Evolutionary conservation across 1,140 invertebrate genomes (phyloP).

Genomic region (Zaprionus africanus): DNA sequence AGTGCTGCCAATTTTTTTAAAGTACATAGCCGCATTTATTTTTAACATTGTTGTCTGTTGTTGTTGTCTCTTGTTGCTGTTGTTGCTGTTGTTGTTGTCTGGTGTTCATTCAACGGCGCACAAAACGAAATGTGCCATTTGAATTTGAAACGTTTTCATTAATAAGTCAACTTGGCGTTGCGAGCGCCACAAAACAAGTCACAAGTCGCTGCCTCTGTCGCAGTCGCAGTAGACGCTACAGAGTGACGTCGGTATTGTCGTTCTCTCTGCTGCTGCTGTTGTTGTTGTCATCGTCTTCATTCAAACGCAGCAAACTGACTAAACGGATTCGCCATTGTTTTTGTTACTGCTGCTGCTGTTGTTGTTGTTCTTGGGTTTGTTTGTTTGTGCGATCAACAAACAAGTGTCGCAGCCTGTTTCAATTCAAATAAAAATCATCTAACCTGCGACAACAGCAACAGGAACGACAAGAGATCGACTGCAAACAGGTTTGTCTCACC

Average conservation of each 20-base stretch:
- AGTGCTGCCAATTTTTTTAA: constrained; percentile 49
- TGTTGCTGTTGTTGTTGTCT: constrained; percentile 16
- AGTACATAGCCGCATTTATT: constrained; percentile 29
- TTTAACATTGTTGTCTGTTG: constrained; percentile 21
- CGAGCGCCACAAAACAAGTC: constrained; percentile 44
- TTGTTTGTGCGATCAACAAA: constrained; percentile 51
- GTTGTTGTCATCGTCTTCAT: constrained; percentile 48
- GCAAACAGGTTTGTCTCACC: constrained; percentile 62
- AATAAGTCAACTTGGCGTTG: constrained; percentile 63
- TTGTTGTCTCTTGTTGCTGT: constrained; percentile 10
- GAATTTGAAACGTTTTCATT: constrained; percentile 74
- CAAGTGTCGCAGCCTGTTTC: constrained; percentile 73
- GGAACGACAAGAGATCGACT: constrained; percentile 53
- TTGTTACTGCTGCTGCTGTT: constrained; percentile 25
- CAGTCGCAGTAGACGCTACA: constrained; percentile 3
- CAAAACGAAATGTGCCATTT: constrained; percentile 71
- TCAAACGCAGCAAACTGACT: constrained; percentile 42
- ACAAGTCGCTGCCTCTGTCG: constrained; percentile 27
- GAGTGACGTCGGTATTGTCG: neutral
- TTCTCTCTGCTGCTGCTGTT: neutral
- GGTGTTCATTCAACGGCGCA: constrained; percentile 65
- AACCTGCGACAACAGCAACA: constrained; percentile 35
- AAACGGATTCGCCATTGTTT: constrained; percentile 9
- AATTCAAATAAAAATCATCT: constrained; percentile 61
- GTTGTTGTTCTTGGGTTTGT: constrained; percentile 50